Base-by-base conservation (phyloP, 2,888 invertebrate species). In the Cantharis lateralis region DNA sequence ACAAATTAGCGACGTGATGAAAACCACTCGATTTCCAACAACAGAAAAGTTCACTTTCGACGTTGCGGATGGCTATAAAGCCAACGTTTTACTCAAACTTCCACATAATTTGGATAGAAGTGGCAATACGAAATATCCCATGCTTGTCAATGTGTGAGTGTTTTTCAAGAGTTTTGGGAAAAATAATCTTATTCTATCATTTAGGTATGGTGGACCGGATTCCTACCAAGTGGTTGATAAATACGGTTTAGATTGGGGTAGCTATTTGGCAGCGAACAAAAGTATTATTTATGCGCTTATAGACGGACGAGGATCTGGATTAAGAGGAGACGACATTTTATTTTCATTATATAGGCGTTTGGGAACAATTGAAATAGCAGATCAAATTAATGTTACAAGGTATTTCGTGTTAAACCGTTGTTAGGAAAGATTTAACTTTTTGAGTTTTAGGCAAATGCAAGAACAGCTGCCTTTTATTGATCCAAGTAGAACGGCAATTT, bases 161-260 rank as follows among this genome's bases (percentile, higher is more conserved):
- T 13, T 13, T 13, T 5, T 11, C 1, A 15, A 10, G 10, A 18
- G 10, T 2, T 28, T 16, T 48, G 18, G 20, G 1, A 5, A 24
- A 24, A 24, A 0, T 24, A 10, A 28, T 10, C 11, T 16, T 72
- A 3, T 76, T 78, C 13, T 48, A n/a, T 48, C 7, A n/a, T 89
- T 66, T 87, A 96, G 96, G 5, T 97, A 98, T 87, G 98, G 94
- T 4, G 98, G 98, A 5, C 98, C 98, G 0, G 96, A 96, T 84
- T 94, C 96, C 0, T 95, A 94, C 84, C 91, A 94, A 84, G 97
- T 98, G 9, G 92, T 93, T 0, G 94, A 96, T 83, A 93, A 93
- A 84, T 98, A 95, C 91, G 90, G 90, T 79, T 86, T 97, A 16
- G 95, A 95, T 86, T 98, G 97, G 96, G 95, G 95, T 75, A 93